Conservation (phyloP, 2,888 invertebrate genomes). For the Patella ulyssiponensis region DNA sequence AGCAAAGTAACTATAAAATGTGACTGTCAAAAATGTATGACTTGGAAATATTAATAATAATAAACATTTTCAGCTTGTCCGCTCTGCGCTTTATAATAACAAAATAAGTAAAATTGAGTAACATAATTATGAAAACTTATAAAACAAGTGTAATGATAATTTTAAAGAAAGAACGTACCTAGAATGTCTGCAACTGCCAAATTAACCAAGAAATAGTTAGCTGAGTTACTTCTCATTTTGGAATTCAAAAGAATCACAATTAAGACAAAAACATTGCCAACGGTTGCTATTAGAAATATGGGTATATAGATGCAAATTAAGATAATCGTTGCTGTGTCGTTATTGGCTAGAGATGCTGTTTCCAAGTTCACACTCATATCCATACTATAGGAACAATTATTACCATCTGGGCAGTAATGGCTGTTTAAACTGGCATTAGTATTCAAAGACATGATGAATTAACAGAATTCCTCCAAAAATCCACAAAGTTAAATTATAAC, state of each 20-base stretch:
- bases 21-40: too few species aligned
- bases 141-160: too few species aligned
- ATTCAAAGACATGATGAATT: too few species aligned
- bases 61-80: too few species aligned
- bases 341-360: constrained; percentile 16
- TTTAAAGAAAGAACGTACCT: constrained; percentile 47
- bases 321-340: constrained; percentile 44
- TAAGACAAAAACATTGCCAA: constrained; percentile 61
- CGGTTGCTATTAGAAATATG: constrained; percentile 56
- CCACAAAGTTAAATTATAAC: too few species aligned
- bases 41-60: too few species aligned
- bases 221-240: constrained; percentile 53
- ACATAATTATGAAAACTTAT: too few species aligned
- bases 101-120: too few species aligned
- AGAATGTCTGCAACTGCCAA: constrained; percentile 62
- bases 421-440: too few species aligned
- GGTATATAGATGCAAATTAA: constrained; percentile 56
- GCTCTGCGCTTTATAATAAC: too few species aligned
- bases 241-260: constrained; percentile 56
- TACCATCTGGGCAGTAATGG: neutral
- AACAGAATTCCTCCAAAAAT: too few species aligned
- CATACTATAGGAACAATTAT: neutral
- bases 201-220: constrained; percentile 64
- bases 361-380: constrained; percentile 14
- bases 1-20: too few species aligned